Conservation (phyloP, 2,888 invertebrate species). For the Scotopteryx bipunctaria region DNA sequence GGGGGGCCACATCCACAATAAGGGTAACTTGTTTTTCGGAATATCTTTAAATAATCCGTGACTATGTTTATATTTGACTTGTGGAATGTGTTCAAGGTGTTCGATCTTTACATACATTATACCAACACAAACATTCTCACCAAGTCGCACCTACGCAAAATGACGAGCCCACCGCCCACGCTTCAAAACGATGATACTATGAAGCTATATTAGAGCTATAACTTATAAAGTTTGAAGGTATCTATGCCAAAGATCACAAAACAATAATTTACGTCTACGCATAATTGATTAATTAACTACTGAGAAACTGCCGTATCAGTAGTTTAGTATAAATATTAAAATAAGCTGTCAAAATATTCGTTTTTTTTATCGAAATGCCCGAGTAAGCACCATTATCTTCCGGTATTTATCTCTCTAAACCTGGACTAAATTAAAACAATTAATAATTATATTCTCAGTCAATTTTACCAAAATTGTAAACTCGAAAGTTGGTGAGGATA, state of each 20-base stretch:
- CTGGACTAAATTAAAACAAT: too few relatives aligned
- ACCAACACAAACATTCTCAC: conserved; percentile 4
- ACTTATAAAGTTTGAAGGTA: conserved; percentile 21
- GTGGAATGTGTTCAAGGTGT: conserved; percentile 5
- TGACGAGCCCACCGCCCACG: conserved; percentile 21
- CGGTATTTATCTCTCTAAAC: too few relatives aligned
- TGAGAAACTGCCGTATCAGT: background rate
- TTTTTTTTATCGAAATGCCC: background rate
- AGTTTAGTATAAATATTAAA: too few relatives aligned
- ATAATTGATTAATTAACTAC: background rate
- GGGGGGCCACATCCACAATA: background rate
- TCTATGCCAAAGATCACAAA: conserved; percentile 14
- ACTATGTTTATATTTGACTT: background rate
- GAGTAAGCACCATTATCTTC: background rate
- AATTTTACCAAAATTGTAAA: too few relatives aligned
- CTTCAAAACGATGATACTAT: conserved; percentile 18
- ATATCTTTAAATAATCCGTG: background rate
- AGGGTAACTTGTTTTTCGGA: background rate
- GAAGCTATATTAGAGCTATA: conserved; percentile 15
- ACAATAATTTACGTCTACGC: conserved; percentile 17
- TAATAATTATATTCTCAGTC: too few relatives aligned
- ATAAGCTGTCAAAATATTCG: background rate
- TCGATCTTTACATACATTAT: conserved; percentile 7
- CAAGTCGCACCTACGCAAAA: conserved; percentile 28
- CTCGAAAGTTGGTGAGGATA: too few relatives aligned